Evolutionary conservation across 2,888 invertebrate genomes (phyloP), one percentile per base, ranked within the genome.

Genomic region (Archaeoteleia sp.): DNA sequence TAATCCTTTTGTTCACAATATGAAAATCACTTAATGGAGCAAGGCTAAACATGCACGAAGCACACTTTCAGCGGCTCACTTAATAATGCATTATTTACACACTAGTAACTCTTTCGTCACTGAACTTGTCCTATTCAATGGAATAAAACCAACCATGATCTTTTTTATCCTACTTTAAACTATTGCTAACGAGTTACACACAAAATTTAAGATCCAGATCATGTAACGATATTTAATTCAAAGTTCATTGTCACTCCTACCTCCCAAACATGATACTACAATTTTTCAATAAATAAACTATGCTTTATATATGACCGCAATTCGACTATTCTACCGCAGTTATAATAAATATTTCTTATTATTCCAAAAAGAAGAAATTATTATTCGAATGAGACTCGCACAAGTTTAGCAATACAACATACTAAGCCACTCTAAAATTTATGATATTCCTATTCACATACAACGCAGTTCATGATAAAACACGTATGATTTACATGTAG

Each of bases 401-500:
- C 9, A 12, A 48, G 48, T 48, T 48, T 25, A 49, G 23, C 20
- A 25, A 5, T 34, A 37, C 43, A 20, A 20, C 2, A 20, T 20
- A 20, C 20, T 20, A 20, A 20, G 5, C n/a, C n/a, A n/a, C n/a
- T n/a, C n/a, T n/a, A n/a, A n/a, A n/a, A n/a, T n/a, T n/a, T n/a
- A n/a, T n/a, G n/a, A n/a, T n/a, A n/a, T 61, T 61, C 39, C 35
- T 53, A 45, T 53, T 30, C 53, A 42, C 40, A 53, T 14, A 34
- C 34, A 46, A 34, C 46, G 46, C 39, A 61, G 54, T 55, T 54
- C 54, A 49, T 42, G 39, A 45, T 54, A 49, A 40, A 55, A 55
- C 62, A 42, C 15, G 17, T 49, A 42, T 54, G 54, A 62, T 55
- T 55, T 54, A 62, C 5, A 20, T 48, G 62, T 49, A 54, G 62